Evolutionary conservation across 2,797 vertebrate genomes (phyloP), one percentile per base, ranked within the genome.

Genomic region (Mus spretus): DNA sequence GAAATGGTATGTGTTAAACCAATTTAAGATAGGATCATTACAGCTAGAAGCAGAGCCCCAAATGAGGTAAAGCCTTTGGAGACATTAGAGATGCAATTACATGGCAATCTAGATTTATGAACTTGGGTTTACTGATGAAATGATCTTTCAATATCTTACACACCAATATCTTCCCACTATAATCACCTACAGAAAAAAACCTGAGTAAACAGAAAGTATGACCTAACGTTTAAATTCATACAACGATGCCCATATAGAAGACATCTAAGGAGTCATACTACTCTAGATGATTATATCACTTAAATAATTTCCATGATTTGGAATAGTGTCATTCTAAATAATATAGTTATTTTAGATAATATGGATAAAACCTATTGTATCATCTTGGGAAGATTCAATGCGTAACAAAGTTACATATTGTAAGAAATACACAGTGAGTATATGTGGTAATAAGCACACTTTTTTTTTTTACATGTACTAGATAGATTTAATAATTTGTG

Each of bases 51-150:
- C 40, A 34, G 50, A 93, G 40, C 4, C 34, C 28, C 78, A 89
- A 90, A n/a, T 78, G 28, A 87, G 78, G 44, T 77, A 61, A 40
- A 93, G 83, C 14, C 81, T 90, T 95, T 89, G 90, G 79, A 96
- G 20, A 90, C 24, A 57, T 78, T 55, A 95, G 70, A 86, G 82
- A 80, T 92, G 53, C 83, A 57, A 89, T 89, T 85, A 92, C 26
- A 70, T 24, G 74, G 50, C 11, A 96, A 95, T 85, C 20, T 15
- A 91, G 57, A 6, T 96, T 85, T 94, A 87, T 89, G 90, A 80
- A 77, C 91, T 91, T 87, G 50, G 26, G 91, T 82, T 93, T 57
- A 75, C 80, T 93, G 13, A 57, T 95, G 17, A 14, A 91, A 94
- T 72, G 37, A 84, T 84, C 94, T 95, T 96, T 93, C 83, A 83